Conservation (phyloP, 2,113 vertebrate genomes). For the Nibea coibor region DNA sequence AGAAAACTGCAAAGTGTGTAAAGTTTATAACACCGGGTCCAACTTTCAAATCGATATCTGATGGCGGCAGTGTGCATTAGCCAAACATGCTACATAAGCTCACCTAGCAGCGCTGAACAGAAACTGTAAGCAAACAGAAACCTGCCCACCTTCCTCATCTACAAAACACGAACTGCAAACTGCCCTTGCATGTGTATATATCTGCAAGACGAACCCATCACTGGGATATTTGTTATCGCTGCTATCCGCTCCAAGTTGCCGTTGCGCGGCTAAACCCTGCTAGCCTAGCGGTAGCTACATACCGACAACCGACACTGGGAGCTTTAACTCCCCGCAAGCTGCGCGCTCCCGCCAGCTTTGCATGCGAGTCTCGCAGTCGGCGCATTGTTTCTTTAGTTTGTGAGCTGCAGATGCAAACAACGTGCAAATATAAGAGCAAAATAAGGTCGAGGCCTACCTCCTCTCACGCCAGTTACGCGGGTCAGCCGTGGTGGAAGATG, state of each 20-base stretch:
- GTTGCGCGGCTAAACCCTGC: constrained; percentile 39
- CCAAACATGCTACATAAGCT: constrained; percentile 31
- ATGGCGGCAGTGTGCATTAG: constrained; percentile 34
- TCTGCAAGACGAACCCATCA: rapidly evolving
- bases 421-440: constrained; percentile 13
- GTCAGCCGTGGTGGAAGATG: constrained; percentile 49
- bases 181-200: rapidly evolving
- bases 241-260: neutral
- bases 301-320: neutral
- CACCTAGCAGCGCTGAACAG: neutral
- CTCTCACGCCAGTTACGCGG: constrained; percentile 68
- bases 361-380: rapidly evolving
- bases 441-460: constrained; percentile 73
- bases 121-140: no score
- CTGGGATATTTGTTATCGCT: rapidly evolving
- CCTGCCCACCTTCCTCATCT: no score
- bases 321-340: neutral
- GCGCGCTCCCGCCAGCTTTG: rapidly evolving
- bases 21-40: neutral
- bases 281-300: constrained; percentile 44
- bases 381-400: rapidly evolving
- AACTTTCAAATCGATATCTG: constrained; percentile 45
- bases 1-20: neutral
- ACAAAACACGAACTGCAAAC: rapidly evolving
- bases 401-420: neutral